Evolutionary conservation across 2,888 invertebrate species (phyloP).

Genomic region (Clistopyga incitator): DNA sequence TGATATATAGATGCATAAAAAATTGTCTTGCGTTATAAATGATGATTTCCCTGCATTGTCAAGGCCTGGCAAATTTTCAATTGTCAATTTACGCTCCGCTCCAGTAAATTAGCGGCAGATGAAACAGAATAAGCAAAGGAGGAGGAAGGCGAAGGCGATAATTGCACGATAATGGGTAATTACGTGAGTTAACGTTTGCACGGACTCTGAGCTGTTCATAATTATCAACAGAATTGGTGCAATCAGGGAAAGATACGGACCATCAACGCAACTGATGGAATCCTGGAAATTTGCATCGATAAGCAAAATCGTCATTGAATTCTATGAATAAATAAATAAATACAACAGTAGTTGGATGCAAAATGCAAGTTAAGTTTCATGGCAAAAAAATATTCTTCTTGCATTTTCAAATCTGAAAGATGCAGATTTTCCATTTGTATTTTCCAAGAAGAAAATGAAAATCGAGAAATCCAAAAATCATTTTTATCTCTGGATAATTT

Average conservation of each 20-base stretch:
- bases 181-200: slow-evolving; percentile 36
- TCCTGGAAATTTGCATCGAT: neutral
- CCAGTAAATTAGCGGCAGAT: neutral
- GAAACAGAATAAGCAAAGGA: neutral
- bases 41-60: slow-evolving; percentile 16
- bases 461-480: too few species aligned
- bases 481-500: too few species aligned
- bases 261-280: slow-evolving; percentile 33
- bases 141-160: slow-evolving; percentile 4
- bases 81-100: neutral
- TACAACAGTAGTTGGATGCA: too few species aligned
- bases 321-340: too few species aligned
- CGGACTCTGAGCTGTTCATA: slow-evolving; percentile 25
- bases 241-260: slow-evolving; percentile 39
- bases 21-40: slow-evolving; percentile 5
- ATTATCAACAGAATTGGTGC: slow-evolving; percentile 31
- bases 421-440: too few species aligned
- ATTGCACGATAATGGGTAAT: slow-evolving; percentile 12
- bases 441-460: too few species aligned
- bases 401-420: too few species aligned
- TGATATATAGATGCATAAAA: neutral
- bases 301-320: neutral
- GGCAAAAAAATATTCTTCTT: too few species aligned
- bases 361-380: too few species aligned
- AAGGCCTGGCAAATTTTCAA: slow-evolving; percentile 3